A percentile compares a stretch with the other conserved stretches of the same genome.
phyloP scores from a whole-genome alignment of 2,888 invertebrate genomes.

The Caenorhabditis plicata region DNA sequence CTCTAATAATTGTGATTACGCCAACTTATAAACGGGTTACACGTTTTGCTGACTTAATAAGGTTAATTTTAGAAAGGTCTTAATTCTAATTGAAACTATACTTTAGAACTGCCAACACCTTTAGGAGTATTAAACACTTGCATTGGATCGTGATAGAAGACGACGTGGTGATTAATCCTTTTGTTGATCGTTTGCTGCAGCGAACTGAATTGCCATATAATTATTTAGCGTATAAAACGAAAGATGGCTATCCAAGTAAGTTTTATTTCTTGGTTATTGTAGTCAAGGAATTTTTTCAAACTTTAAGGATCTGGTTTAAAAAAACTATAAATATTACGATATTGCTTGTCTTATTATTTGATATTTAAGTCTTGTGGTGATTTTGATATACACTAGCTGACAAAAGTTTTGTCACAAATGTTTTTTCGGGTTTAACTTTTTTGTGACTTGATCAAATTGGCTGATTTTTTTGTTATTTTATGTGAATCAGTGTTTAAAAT shows the following conservation, averaged over 20 bases:
- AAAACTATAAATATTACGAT: too few species aligned
- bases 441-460: too few species aligned
- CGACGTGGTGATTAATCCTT: slow-evolving; percentile 9
- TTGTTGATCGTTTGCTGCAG: slow-evolving; percentile 28
- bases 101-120: slow-evolving; percentile 49
- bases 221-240: slow-evolving; percentile 40
- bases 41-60: slow-evolving; percentile 35
- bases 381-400: too few species aligned
- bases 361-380: too few species aligned
- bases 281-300: too few species aligned
- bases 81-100: not conserved
- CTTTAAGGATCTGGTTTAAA: too few species aligned
- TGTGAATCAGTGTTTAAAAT: too few species aligned
- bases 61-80: slow-evolving; percentile 10
- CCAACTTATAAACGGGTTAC: slow-evolving; percentile 41
- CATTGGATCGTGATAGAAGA: slow-evolving; percentile 54
- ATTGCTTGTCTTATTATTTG: too few species aligned
- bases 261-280: not conserved
- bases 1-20: slow-evolving; percentile 42
- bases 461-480: too few species aligned
- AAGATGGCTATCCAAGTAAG: slow-evolving; percentile 42
- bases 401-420: too few species aligned
- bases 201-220: slow-evolving; percentile 36
- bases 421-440: too few species aligned
- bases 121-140: slow-evolving; percentile 37